phyloP scores from a whole-genome alignment of 2,888 invertebrate species.

The Epistrophella euchroma region DNA sequence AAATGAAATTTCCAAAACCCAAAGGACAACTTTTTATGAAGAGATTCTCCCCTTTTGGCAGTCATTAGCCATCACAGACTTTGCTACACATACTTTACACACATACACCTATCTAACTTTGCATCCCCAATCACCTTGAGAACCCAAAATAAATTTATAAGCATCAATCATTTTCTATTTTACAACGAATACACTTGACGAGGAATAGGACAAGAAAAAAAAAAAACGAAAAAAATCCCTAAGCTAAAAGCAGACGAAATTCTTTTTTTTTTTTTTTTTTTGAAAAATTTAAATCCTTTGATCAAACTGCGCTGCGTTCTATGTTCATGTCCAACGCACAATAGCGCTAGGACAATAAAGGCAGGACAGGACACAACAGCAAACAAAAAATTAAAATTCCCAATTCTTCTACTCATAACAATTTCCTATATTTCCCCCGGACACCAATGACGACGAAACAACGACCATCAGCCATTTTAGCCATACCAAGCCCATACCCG shows the following conservation, averaged over 20 bases:
- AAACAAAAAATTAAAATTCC: constrained; percentile 35
- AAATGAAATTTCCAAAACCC: constrained; percentile 34
- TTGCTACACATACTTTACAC: background rate
- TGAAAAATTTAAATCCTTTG: constrained; percentile 68
- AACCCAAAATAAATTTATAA: constrained; percentile 75
- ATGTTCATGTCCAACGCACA: constrained; percentile 65
- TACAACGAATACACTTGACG: constrained; percentile 53
- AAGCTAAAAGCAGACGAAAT: constrained; percentile 64
- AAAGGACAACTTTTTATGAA: constrained; percentile 56
- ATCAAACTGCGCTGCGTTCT: constrained; percentile 69
- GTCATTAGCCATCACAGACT: constrained; percentile 64
- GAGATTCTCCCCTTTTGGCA: constrained; percentile 54
- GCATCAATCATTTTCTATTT: constrained; percentile 75
- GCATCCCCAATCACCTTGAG: constrained; percentile 68
- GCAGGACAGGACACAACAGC: constrained; percentile 34
- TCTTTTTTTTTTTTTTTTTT: constrained; percentile 26
- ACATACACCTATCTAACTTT: background rate
- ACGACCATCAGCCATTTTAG: constrained; percentile 39
- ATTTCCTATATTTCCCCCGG: constrained; percentile 75
- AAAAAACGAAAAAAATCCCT: constrained; percentile 58
- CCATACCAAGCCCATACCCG: background rate
- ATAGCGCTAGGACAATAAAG: constrained; percentile 66
- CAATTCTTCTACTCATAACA: constrained; percentile 75
- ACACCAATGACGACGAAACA: constrained; percentile 54
- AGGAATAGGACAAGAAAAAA: constrained; percentile 33